Conservation (phyloP, 2,888 invertebrate genomes). For the Tridacna crocea region DNA sequence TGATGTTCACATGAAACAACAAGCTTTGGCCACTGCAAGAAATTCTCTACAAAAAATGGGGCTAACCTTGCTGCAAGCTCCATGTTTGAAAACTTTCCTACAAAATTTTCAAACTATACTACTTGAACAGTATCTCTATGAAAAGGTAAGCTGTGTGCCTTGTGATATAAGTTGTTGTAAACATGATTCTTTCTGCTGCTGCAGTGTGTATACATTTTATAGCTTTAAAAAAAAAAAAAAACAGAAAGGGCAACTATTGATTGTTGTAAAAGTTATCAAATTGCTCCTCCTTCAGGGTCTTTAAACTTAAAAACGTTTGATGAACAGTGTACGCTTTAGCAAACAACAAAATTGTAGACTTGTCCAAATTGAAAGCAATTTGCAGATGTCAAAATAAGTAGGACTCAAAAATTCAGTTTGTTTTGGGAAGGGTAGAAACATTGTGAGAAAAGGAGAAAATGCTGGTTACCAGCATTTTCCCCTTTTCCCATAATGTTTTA, state of each 20-base stretch:
- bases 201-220: not conserved
- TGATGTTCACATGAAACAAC: conserved; percentile 84
- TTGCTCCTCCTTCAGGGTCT: not conserved
- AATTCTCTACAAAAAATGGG: conserved; percentile 86
- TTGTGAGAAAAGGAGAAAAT: no score
- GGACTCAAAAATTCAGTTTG: no score
- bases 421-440: no score
- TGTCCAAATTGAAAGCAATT: no score
- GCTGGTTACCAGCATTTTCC: no score
- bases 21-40: conserved; percentile 86
- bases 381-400: no score
- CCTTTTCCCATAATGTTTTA: no score
- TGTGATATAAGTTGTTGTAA: no score
- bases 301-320: no score
- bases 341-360: no score
- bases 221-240: not conserved
- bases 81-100: conserved; percentile 85
- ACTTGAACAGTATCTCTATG: conserved; percentile 86
- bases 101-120: conserved; percentile 86
- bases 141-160: conserved; percentile 83
- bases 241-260: not conserved
- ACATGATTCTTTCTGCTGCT: no score
- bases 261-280: not conserved
- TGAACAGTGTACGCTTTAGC: no score
- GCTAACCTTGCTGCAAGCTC: conserved; percentile 86